These are phyloP conservation scores for Pantala flavescens DNA, from an alignment of 1,140 invertebrate species.

Conservation along the genomic window DNA sequence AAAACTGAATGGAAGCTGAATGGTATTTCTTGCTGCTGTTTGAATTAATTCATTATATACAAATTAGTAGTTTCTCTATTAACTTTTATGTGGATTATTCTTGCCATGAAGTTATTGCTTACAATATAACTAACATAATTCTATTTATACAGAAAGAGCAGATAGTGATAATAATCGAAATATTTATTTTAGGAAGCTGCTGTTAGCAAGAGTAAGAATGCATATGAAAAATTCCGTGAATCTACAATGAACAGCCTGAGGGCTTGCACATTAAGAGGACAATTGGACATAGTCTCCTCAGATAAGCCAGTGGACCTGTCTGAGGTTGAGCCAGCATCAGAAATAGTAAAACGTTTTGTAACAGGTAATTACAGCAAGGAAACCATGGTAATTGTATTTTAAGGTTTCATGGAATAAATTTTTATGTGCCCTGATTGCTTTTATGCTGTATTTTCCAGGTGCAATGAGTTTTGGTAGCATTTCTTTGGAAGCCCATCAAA, in stretches of 20 bases:
- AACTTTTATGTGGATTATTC: no score
- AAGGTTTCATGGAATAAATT: constrained; percentile 15
- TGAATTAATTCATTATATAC: no score
- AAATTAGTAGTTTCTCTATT: no score
- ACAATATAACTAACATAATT: no score
- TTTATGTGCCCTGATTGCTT: constrained; percentile 27
- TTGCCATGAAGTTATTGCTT: no score
- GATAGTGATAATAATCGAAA: no score
- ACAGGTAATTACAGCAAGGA: constrained; percentile 36
- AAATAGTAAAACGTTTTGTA: constrained; percentile 89
- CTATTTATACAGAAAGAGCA: no score
- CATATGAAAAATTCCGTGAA: constrained; percentile 83
- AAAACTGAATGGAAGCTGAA: no score
- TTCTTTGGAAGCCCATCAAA: constrained; percentile 86
- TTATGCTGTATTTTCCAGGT: constrained; percentile 34
- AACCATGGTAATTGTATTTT: not conserved
- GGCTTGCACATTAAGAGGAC: constrained; percentile 83
- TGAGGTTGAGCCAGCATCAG: constrained; percentile 83
- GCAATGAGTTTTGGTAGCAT: constrained; percentile 93
- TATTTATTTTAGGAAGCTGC: constrained; percentile 60
- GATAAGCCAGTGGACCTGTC: constrained; percentile 67
- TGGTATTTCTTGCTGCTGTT: no score
- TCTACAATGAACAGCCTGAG: constrained; percentile 77
- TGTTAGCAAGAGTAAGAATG: constrained; percentile 61
- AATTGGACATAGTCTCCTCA: constrained; percentile 70